phyloP scores from a whole-genome alignment of 2,113 vertebrate genomes.

The Stegostoma tigrinum region DNA sequence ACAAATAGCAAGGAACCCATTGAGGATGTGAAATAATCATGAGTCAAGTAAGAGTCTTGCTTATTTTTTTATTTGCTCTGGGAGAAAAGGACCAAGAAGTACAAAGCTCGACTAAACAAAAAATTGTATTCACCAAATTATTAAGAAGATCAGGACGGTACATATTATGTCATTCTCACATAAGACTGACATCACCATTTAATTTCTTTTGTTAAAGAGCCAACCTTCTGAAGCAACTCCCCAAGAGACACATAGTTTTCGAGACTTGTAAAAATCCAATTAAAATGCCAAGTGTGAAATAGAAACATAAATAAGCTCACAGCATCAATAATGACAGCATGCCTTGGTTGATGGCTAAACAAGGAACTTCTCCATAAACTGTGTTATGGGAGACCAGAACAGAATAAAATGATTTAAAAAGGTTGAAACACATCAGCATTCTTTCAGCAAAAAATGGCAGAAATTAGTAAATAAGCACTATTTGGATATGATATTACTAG shows the following conservation, averaged over 20 bases:
- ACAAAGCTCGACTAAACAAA: not conserved
- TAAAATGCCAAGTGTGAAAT: conserved; percentile 12
- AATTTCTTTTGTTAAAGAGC: not conserved
- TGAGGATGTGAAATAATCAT: not conserved
- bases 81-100: not conserved
- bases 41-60: not conserved
- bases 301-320: not conserved
- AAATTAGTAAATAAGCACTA: not conserved
- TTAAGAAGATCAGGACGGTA: not conserved
- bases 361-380: not conserved
- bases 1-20: not conserved
- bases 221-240: not conserved
- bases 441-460: not conserved
- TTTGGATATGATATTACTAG: not conserved
- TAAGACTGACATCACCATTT: not conserved
- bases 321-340: conserved; percentile 20
- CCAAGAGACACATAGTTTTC: not conserved
- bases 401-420: not conserved
- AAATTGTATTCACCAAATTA: not conserved
- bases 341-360: conserved; percentile 8
- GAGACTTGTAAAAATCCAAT: conserved; percentile 22
- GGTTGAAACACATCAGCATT: not conserved
- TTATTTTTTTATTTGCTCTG: not conserved
- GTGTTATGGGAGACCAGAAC: too few species aligned
- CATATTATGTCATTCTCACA: not conserved